Conservation (phyloP, 2,113 vertebrate genomes). For the Eretmochelys imbricata region DNA sequence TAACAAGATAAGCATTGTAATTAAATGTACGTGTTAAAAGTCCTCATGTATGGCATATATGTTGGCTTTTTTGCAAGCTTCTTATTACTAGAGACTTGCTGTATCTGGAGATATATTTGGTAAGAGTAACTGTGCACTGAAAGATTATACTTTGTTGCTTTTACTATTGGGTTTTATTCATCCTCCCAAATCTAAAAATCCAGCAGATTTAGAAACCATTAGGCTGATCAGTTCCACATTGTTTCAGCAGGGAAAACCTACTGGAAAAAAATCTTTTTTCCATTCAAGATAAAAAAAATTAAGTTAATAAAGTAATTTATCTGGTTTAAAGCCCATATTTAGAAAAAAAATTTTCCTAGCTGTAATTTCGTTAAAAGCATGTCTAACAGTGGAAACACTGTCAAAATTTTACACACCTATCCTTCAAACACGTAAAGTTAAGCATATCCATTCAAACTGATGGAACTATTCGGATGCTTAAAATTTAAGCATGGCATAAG, state of each 20-base stretch:
- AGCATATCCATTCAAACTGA: background rate
- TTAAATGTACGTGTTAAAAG: background rate
- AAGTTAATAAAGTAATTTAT: background rate
- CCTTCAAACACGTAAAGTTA: background rate
- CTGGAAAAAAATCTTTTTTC: background rate
- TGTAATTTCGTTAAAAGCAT: background rate
- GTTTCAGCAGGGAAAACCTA: background rate
- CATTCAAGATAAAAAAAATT: background rate
- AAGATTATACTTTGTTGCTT: background rate
- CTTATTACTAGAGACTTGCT: background rate
- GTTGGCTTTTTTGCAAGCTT: background rate
- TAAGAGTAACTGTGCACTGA: background rate
- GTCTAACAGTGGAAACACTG: fast-evolving
- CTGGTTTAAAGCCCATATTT: background rate
- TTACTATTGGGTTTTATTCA: background rate
- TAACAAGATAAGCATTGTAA: background rate
- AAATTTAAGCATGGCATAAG: background rate
- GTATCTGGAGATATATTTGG: background rate
- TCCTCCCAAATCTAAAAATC: background rate
- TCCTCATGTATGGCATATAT: background rate
- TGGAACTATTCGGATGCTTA: no score
- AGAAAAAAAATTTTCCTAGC: background rate
- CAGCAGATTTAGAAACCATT: background rate
- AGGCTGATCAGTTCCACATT: background rate
- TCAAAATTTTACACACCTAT: background rate